A percentile compares a stretch with the other conserved stretches of the same genome.
Evolutionary conservation across 35 echinoderm and acorn worm genomes (phyloP).

Genomic region (Apostichopus californicus): DNA sequence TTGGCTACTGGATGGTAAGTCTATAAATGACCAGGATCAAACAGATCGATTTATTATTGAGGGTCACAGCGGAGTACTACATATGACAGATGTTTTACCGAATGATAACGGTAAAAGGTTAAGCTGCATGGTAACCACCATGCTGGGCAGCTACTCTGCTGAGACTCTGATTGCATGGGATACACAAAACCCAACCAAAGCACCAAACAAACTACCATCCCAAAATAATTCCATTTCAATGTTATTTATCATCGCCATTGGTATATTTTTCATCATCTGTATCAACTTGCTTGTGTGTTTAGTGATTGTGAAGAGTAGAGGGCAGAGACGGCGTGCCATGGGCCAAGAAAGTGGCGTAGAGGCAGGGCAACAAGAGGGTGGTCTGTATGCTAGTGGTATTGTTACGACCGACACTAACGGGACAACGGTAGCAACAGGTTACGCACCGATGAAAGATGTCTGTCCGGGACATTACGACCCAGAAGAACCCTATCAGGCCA

Average conservation of each 20-base stretch:
- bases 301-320: conserved; percentile 6
- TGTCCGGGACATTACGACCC: conserved; percentile 25
- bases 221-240: too few relatives aligned
- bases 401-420: not conserved
- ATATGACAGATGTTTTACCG: conserved; percentile 25
- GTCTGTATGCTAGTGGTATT: conserved; percentile 30
- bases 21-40: not conserved
- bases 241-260: not conserved
- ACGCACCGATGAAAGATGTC: conserved; percentile 14
- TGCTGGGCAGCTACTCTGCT: conserved; percentile 9
- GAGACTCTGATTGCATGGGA: conserved; percentile 1
- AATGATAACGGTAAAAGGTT: conserved; percentile 29
- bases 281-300: conserved; percentile 14
- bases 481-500: conserved; percentile 30
- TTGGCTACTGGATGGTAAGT: conserved; percentile 28
- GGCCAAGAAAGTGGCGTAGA: not conserved
- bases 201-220: not conserved
- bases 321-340: not conserved
- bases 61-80: not conserved
- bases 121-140: conserved; percentile 9
- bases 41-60: conserved; percentile 35
- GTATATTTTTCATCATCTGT: not conserved
- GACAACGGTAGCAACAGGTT: not conserved
- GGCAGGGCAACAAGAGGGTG: not conserved
- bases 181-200: not conserved